Base-by-base conservation (phyloP, 2,888 invertebrate genomes). In the Zygogramma bicolorata region DNA sequence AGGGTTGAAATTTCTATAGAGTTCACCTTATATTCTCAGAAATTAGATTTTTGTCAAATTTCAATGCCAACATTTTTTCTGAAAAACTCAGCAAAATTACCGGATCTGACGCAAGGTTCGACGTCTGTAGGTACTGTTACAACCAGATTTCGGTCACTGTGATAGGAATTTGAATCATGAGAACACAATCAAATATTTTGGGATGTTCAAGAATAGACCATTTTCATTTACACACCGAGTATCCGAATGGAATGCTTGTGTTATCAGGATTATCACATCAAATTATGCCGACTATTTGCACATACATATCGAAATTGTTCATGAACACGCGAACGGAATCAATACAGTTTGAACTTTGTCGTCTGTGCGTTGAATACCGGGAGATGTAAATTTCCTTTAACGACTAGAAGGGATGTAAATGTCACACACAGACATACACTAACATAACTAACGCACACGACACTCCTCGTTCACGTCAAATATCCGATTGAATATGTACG, bases 401-500 rank as follows among this genome's bases (percentile, higher is more conserved):
- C 27, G 53, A 27, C 25, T 53, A 22, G 25, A 25, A 27, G 53
- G 53, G 53, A n/a, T 53, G 53, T 53, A 53, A 27, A 53, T 53
- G 53, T 53, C 53, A 25, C 53, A 27, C 6, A 53, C 53, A 53
- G 25, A 53, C 53, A 53, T 25, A 53, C 22, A 53, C 25, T 53
- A n/a, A 53, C 53, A 25, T 53, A 53, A 53, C 53, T 53, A 25
- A 67, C 71, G 42, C 58, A 67, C 67, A 62, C 62, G 62, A 71
- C 57, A 58, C 53, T 53, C 53, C 60, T 61, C 66, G 61, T 42
- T 61, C 70, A 61, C 42, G 62, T 71, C 62, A 57, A 58, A 71
- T 71, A 67, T 71, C 59, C 65, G 68, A 72, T 72, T 69, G 65
- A 72, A 60, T 69, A 61, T 65, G 66, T 63, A 69, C 57, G 61